Base-by-base conservation (phyloP, 2,888 invertebrate species). In the Ormyrus rosae region DNA sequence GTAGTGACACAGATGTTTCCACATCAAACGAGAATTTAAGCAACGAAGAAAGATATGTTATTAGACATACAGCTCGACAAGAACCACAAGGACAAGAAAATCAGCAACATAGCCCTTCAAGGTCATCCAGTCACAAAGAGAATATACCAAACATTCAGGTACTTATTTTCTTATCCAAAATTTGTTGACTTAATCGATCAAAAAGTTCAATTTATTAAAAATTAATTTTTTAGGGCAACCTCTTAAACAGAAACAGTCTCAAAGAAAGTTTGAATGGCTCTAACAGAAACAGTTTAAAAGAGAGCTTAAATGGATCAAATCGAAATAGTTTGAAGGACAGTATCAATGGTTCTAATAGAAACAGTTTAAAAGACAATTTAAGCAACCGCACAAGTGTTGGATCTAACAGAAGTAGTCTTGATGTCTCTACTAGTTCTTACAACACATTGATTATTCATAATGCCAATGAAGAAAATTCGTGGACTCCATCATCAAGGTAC, bases 61-160 rank as follows among this genome's bases (percentile, higher is more conserved):
- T 96, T 82, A 92, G 95, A 84, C 96, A 96, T 87, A 96, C 95
- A 0, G 95, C 96, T 6, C 92, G 97, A 56, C 97, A 97, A 87
- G 97, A 97, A 89, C 97, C 97, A 0, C 97, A 97, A 90, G 97
- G 97, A 0, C 97, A 97, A 91, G 97, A 97, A 91, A 96, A 95
- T 91, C 93, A 93, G 82, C 93, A 92, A 83, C 88, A 92, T 88
- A 87, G 93, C 92, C 85, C 94, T 92, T 91, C 92, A 92, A 87
- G 94, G 91, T 89, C 92, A 91, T 93, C 91, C 84, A 87, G 89
- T 84, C 89, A 89, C 79, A 89, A 90, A 83, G 90, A 89, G 83
- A 90, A 90, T 75, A 88, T 90, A 87, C 89, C 89, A 85, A 90
- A 90, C 85, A 89, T 90, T 83, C 90, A 90, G 86, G 90, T 90